phyloP scores from a whole-genome alignment of 2,797 vertebrate genomes.

The Microctenopoma stevenorrisi region DNA sequence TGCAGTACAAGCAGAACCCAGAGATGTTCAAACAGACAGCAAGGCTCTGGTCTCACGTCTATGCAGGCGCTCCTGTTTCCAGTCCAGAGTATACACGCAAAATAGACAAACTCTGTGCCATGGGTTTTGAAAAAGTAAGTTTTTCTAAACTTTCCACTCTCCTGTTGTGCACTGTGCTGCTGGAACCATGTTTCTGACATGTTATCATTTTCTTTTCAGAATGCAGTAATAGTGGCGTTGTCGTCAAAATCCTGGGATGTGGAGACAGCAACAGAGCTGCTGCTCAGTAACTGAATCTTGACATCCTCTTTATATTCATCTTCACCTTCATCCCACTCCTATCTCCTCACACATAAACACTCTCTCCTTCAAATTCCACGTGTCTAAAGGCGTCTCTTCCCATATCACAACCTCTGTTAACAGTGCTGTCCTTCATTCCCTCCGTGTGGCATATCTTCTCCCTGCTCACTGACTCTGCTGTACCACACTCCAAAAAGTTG shows the following conservation, averaged over 20 bases:
- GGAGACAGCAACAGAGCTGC: conserved; percentile 97
- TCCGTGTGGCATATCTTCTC: conserved; percentile 74
- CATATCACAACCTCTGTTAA: conserved; percentile 41
- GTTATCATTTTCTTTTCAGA: conserved; percentile 78
- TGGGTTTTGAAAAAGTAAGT: conserved; percentile 99
- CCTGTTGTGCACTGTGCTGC: not conserved
- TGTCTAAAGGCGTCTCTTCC: conserved; percentile 54
- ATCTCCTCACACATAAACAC: conserved; percentile 73
- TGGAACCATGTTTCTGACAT: not conserved
- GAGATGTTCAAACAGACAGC: conserved; percentile 99
- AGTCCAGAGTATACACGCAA: conserved; percentile 98
- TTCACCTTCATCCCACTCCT: conserved; percentile 41
- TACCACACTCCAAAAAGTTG: conserved; percentile 81
- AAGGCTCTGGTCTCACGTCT: conserved; percentile 97
- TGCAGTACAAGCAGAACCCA: conserved; percentile 97
- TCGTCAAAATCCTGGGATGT: conserved; percentile 99
- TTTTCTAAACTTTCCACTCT: not conserved
- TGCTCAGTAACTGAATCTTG: conserved; percentile 96
- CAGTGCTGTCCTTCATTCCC: conserved; percentile 32
- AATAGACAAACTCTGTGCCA: conserved; percentile 99
- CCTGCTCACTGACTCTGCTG: conserved; percentile 52
- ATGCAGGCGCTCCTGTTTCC: conserved; percentile 95
- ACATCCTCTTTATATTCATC: conserved; percentile 41
- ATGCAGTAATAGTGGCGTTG: conserved; percentile 99
- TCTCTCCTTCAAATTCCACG: conserved; percentile 41